Evolutionary conservation across 2,797 vertebrate genomes (phyloP).

Genomic region (Sus cebifrons): DNA sequence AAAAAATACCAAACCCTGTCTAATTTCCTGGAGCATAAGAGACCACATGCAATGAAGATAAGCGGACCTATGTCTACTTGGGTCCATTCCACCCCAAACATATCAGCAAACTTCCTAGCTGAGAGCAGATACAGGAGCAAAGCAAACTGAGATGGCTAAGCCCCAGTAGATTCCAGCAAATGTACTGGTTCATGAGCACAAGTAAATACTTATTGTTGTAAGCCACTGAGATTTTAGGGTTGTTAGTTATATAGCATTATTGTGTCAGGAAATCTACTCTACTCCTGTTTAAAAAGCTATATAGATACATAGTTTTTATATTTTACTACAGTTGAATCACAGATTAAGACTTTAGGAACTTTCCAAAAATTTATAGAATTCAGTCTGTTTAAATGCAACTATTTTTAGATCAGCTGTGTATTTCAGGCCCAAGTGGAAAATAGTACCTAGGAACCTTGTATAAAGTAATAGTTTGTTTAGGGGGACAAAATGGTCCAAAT

Average conservation of each 20-base stretch:
- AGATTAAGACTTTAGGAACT: neutral
- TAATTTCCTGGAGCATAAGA: neutral
- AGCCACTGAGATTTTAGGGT: neutral
- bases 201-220: neutral
- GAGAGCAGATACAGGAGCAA: rapidly evolving
- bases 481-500: neutral
- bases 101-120: neutral
- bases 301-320: neutral
- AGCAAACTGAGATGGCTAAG: neutral
- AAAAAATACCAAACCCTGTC: neutral
- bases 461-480: neutral
- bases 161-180: neutral
- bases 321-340: neutral
- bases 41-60: neutral
- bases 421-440: neutral
- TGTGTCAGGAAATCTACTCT: neutral
- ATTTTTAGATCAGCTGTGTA: neutral
- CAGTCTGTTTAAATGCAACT: neutral
- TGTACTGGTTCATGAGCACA: neutral
- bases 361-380: neutral
- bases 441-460: neutral
- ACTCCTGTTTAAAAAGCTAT: neutral
- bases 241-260: neutral
- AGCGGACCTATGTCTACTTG: neutral
- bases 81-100: neutral